Evolutionary conservation across 2,888 invertebrate species (phyloP).

Genomic region (Sialis fuliginosa): DNA sequence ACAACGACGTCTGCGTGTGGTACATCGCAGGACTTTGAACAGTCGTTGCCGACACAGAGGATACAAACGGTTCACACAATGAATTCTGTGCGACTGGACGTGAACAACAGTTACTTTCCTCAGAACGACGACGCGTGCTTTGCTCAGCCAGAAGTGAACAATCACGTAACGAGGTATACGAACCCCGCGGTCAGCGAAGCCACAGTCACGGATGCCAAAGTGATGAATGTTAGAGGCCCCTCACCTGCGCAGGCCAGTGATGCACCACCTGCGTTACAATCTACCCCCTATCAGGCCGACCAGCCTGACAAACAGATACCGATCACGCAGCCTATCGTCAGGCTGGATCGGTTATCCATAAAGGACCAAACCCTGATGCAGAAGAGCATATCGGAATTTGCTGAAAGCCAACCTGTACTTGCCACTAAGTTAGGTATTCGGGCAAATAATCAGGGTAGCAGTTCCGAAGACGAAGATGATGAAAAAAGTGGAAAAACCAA

Average conservation of each 20-base stretch:
- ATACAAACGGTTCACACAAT: slow-evolving; percentile 4
- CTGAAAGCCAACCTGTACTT: slow-evolving; percentile 38
- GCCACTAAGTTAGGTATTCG: slow-evolving; percentile 38
- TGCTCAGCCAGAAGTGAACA: background rate
- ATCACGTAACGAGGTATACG: background rate
- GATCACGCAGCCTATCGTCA: slow-evolving; percentile 39
- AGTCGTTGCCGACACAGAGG: slow-evolving; percentile 2
- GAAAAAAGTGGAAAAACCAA: slow-evolving; percentile 5
- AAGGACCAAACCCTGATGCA: slow-evolving; percentile 44
- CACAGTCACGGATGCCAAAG: slow-evolving; percentile 2
- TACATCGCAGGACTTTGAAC: slow-evolving; percentile 1
- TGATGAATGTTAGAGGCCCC: slow-evolving; percentile 23
- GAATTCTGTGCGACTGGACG: background rate
- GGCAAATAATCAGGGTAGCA: slow-evolving; percentile 8
- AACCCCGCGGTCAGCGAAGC: background rate
- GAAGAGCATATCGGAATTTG: slow-evolving; percentile 42
- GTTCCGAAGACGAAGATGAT: slow-evolving; percentile 7
- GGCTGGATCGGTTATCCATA: slow-evolving; percentile 37
- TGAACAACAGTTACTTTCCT: background rate
- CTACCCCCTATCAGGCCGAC: slow-evolving; percentile 30
- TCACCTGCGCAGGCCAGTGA: slow-evolving; percentile 45
- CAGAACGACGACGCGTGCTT: background rate
- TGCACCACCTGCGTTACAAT: slow-evolving; percentile 28
- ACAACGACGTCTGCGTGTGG: background rate
- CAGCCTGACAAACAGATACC: slow-evolving; percentile 15